phyloP scores from a whole-genome alignment of 2,113 vertebrate species.

The Sinosuthora webbiana region DNA sequence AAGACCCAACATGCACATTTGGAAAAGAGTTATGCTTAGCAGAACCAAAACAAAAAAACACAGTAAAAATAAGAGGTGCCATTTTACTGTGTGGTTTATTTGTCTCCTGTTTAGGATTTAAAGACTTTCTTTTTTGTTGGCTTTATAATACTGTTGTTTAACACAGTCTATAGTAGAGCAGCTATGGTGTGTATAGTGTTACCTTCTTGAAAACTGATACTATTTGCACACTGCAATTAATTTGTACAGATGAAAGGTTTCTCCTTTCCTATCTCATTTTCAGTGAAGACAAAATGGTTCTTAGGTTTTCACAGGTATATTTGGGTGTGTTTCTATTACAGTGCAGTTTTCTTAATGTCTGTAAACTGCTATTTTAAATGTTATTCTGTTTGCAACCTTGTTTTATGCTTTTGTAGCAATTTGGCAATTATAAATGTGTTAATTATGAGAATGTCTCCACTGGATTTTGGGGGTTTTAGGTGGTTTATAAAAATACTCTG shows the following conservation, averaged over 20 bases:
- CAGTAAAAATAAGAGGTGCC: neutral
- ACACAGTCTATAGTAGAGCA: neutral
- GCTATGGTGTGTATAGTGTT: neutral
- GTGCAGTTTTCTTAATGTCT: neutral
- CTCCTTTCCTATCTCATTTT: neutral
- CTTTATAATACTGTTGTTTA: neutral
- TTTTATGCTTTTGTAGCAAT: neutral
- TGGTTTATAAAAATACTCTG: neutral
- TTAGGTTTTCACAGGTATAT: neutral
- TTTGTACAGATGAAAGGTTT: neutral
- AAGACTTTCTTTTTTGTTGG: neutral
- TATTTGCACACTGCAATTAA: neutral
- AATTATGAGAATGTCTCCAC: neutral
- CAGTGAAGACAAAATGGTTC: neutral
- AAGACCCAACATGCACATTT: neutral
- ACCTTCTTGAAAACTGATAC: neutral
- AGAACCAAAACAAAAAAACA: neutral
- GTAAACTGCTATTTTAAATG: neutral
- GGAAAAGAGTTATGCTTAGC: neutral
- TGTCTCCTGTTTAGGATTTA: neutral
- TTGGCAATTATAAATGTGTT: neutral
- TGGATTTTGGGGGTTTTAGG: neutral
- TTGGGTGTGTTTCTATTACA: neutral
- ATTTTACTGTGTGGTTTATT: neutral
- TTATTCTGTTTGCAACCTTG: neutral